A percentile compares a stretch with the other conserved stretches of the same genome.
Conservation (phyloP, 1,140 invertebrate species). For the Drosophila parabipectinata region DNA sequence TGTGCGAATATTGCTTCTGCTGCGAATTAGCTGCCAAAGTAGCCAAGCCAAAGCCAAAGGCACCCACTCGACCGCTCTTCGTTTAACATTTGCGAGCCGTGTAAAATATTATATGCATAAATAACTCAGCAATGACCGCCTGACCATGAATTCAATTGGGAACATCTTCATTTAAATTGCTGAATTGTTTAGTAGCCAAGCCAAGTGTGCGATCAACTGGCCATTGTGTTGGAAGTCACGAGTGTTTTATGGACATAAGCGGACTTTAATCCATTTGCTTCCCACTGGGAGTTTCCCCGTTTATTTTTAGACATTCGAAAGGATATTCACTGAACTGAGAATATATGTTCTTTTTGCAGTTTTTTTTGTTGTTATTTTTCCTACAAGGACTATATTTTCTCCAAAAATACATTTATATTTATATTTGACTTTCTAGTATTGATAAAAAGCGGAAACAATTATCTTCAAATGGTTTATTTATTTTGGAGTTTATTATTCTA, state of each 20-base stretch:
- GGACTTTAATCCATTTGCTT: constrained; percentile 1
- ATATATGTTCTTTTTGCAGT: neutral
- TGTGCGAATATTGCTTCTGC: constrained; percentile 71
- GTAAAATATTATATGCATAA: constrained; percentile 41
- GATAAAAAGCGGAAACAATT: too few species aligned
- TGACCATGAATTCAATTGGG: constrained; percentile 38
- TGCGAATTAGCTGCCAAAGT: constrained; percentile 52
- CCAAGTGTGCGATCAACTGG: constrained; percentile 7
- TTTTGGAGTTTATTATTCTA: too few species aligned
- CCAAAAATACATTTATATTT: too few species aligned
- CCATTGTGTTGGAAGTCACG: neutral
- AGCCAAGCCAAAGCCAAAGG: constrained; percentile 27
- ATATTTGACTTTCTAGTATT: too few species aligned
- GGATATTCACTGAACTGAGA: neutral
- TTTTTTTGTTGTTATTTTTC: neutral
- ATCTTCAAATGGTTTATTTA: too few species aligned
- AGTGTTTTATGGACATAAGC: constrained; percentile 19
- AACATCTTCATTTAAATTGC: constrained; percentile 44
- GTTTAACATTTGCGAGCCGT: constrained; percentile 33
- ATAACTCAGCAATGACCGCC: constrained; percentile 16
- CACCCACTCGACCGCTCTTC: constrained; percentile 21
- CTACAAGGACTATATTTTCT: too few species aligned
- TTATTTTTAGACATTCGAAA: neutral
- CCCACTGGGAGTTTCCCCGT: constrained; percentile 1
- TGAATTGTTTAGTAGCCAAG: constrained; percentile 6